Conservation (phyloP, 1,140 invertebrate species). For the Cephus cinctus region DNA sequence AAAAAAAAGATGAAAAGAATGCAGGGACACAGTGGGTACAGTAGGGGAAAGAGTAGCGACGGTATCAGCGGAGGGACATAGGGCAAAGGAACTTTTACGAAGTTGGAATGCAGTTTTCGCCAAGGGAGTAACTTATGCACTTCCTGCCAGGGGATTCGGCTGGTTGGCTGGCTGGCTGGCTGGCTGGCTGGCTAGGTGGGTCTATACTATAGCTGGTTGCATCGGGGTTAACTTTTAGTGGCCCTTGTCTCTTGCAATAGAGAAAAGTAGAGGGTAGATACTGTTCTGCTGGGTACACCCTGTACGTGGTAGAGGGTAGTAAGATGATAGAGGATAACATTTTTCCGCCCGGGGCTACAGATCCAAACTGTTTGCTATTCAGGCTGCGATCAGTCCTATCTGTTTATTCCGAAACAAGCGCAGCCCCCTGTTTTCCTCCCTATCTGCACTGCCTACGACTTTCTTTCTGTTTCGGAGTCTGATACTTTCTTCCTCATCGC, state of each 20-base stretch:
- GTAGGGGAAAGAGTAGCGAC: no score
- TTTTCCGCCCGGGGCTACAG: conserved; percentile 39
- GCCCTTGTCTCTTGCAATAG: conserved; percentile 25
- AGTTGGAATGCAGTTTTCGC: conserved; percentile 34
- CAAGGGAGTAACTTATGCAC: conserved; percentile 12
- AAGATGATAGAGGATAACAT: conserved; percentile 28
- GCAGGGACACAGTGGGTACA: no score
- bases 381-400: conserved; percentile 46
- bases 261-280: conserved; percentile 36
- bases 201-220: not conserved
- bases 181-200: conserved; percentile 6
- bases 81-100: no score
- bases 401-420: conserved; percentile 53
- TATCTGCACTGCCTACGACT: conserved; percentile 5
- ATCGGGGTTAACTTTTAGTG: conserved; percentile 27
- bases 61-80: conserved; percentile 11
- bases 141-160: conserved; percentile 14
- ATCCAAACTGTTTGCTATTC: conserved; percentile 46
- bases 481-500: not conserved
- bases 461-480: conserved; percentile 6
- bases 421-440: no score
- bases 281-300: conserved; percentile 4
- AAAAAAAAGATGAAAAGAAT: conserved; percentile 13
- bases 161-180: conserved; percentile 12
- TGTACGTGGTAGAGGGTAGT: not conserved